phyloP scores from a whole-genome alignment of 2,888 invertebrate species.

The Metopia argyrocephala region DNA sequence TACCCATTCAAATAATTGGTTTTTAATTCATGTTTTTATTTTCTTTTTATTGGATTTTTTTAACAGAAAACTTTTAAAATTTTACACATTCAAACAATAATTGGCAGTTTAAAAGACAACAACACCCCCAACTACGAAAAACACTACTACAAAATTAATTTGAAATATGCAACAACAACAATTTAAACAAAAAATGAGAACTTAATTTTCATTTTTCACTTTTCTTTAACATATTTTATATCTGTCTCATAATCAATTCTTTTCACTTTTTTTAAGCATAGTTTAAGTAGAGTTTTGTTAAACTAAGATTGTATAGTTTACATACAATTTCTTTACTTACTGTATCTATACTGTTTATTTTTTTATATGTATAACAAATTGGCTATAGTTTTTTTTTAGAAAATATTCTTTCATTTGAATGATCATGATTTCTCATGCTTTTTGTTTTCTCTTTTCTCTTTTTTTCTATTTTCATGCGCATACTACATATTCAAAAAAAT shows the following conservation, averaged over 20 bases:
- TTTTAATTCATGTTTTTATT: constrained; percentile 60
- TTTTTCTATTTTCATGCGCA: constrained; percentile 76
- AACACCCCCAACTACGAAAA: constrained; percentile 5
- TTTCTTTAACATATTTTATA: constrained; percentile 38
- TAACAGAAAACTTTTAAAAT: constrained; percentile 59
- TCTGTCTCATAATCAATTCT: constrained; percentile 6
- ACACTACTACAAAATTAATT: neutral
- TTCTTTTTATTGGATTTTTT: constrained; percentile 59
- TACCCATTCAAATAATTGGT: constrained; percentile 58
- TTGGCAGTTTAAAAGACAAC: constrained; percentile 52
- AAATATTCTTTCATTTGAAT: constrained; percentile 53
- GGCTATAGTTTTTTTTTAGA: constrained; percentile 41
- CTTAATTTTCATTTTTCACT: constrained; percentile 49
- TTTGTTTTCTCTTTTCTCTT: constrained; percentile 75
- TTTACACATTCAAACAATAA: constrained; percentile 58
- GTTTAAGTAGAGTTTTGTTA: constrained; percentile 40
- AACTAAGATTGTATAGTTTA: constrained; percentile 32
- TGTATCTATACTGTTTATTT: constrained; percentile 11
- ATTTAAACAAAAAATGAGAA: neutral
- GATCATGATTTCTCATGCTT: constrained; percentile 70
- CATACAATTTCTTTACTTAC: constrained; percentile 4
- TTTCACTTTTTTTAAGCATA: constrained; percentile 27
- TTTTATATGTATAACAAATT: constrained; percentile 34
- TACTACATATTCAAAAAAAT: constrained; percentile 73
- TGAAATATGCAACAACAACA: constrained; percentile 28